Percentiles rank a stretch among this genome's conserved stretches.
Evolutionary conservation across 2,113 vertebrate genomes (phyloP).

Genomic region (Semnornis frantzii): DNA sequence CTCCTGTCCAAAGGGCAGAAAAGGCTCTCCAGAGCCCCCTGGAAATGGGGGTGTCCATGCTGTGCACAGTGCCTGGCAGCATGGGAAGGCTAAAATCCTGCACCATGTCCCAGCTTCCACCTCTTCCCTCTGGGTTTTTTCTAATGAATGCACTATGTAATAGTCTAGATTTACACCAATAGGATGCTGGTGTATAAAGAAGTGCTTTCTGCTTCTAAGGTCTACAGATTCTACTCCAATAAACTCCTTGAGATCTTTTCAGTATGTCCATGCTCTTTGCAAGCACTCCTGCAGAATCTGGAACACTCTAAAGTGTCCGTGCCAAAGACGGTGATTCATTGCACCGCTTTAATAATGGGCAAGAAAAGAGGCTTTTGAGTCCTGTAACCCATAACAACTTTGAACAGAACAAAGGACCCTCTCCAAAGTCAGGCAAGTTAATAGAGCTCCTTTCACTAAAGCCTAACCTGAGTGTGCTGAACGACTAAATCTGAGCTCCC

Average conservation of each 20-base stretch:
- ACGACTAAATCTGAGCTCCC: not conserved
- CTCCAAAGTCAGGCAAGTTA: slow-evolving; percentile 59
- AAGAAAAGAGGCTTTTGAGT: slow-evolving; percentile 58
- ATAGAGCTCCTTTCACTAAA: slow-evolving; percentile 37
- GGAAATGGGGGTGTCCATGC: accelerated
- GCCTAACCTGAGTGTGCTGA: not conserved
- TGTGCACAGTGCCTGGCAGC: accelerated
- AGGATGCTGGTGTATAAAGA: not conserved
- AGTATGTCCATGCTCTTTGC: not conserved
- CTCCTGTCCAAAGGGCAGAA: not conserved
- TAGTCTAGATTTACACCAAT: not conserved
- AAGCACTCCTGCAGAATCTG: not conserved
- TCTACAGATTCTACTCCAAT: not conserved
- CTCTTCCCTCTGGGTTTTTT: accelerated
- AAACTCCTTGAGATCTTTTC: not conserved
- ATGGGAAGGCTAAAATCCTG: accelerated
- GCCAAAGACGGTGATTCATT: slow-evolving; percentile 44
- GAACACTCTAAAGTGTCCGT: not conserved
- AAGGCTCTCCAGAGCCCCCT: not conserved
- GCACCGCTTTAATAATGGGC: slow-evolving; percentile 21
- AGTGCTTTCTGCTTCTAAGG: not conserved
- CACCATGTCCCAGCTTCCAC: accelerated
- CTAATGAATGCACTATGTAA: not conserved
- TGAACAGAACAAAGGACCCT: slow-evolving; percentile 56
- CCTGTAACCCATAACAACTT: slow-evolving; percentile 52